Conservation (phyloP, 1,140 invertebrate genomes). For the Venturia canescens region DNA sequence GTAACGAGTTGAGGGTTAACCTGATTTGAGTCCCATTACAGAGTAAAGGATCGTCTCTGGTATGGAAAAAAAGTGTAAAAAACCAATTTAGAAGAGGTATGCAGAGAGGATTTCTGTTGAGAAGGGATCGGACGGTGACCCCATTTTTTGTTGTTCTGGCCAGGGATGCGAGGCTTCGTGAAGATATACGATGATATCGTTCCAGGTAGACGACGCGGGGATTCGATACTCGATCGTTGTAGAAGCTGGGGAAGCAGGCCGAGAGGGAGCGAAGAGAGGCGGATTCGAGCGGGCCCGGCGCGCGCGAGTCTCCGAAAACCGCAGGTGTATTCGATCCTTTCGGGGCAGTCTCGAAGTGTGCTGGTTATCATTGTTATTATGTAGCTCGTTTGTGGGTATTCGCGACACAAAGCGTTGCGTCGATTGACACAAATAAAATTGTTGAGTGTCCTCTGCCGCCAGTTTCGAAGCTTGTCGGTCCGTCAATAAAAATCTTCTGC, state of each 20-base stretch:
- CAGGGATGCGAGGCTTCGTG: slow-evolving; percentile 18
- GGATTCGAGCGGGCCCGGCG: neutral
- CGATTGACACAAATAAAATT: neutral
- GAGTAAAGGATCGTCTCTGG: neutral
- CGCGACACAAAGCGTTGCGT: neutral
- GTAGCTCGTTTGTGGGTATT: slow-evolving; percentile 1
- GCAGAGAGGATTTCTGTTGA: neutral
- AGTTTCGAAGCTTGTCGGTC: neutral
- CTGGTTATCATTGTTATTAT: slow-evolving; percentile 14
- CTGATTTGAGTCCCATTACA: no score
- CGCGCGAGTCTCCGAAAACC: slow-evolving; percentile 12
- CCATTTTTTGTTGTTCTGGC: slow-evolving; percentile 12
- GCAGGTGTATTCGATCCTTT: slow-evolving; percentile 18
- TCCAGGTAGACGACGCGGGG: slow-evolving; percentile 8
- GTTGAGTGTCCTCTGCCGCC: neutral
- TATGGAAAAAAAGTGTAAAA: slow-evolving; percentile 1
- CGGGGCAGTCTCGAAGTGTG: neutral
- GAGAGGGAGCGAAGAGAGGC: slow-evolving; percentile 15
- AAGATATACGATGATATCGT: slow-evolving; percentile 22
- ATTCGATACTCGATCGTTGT: neutral
- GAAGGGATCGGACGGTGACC: slow-evolving; percentile 4
- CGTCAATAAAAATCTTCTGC: neutral
- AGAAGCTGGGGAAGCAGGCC: neutral
- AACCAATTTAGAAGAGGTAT: neutral
- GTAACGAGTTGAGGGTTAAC: no score